These are phyloP conservation scores for Leptinotarsa texana DNA, from an alignment of 1,140 invertebrate species.

Conservation along the genomic window DNA sequence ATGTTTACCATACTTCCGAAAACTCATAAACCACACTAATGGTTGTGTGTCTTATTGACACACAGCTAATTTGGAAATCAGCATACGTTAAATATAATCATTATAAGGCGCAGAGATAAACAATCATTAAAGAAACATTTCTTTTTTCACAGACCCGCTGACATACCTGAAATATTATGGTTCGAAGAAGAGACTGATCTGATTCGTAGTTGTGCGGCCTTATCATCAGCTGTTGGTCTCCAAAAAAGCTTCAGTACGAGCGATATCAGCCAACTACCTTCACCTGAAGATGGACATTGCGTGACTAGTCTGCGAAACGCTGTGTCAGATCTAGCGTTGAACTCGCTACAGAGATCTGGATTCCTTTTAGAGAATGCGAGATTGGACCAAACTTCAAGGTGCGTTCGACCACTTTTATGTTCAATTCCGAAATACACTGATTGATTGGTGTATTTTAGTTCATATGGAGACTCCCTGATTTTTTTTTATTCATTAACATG, in stretches of 20 bases:
- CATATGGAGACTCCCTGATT: background rate
- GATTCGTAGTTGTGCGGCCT: constrained; percentile 70
- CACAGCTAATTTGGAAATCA: background rate
- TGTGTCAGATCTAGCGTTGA: constrained; percentile 67
- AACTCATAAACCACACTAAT: too few relatives aligned
- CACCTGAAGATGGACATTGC: constrained; percentile 54
- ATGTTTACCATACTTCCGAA: too few relatives aligned
- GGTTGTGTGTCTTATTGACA: too few relatives aligned
- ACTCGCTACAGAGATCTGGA: constrained; percentile 63
- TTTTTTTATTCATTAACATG: background rate
- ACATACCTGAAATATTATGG: constrained; percentile 69
- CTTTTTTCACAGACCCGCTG: constrained; percentile 56
- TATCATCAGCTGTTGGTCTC: constrained; percentile 77
- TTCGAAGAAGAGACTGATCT: constrained; percentile 78
- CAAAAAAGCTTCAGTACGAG: constrained; percentile 79
- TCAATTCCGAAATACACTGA: background rate
- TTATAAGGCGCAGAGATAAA: too few relatives aligned
- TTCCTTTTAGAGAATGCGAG: constrained; percentile 62
- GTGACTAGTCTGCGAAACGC: constrained; percentile 57
- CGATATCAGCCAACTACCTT: constrained; percentile 63
- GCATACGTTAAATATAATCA: background rate
- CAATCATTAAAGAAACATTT: background rate
- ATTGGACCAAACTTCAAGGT: constrained; percentile 71
- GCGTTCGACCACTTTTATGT: background rate
- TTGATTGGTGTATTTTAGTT: background rate